These are phyloP conservation scores for human DNA, from an alignment of 2,113 vertebrate genomes.

Conservation along the genomic window GRCh38 chr3:30544501-30545000, in stretches of 20 bases:
- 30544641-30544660: neutral
- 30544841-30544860: neutral
- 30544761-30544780: neutral
- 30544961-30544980: neutral
- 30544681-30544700: neutral
- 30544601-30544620: neutral
- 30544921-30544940: neutral
- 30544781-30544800: neutral
- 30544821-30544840: neutral
- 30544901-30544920: neutral
- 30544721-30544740: neutral
- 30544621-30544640: neutral
- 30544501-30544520: conserved; percentile 62
- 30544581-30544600: neutral
- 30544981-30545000: neutral
- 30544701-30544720: neutral
- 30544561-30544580: conserved; percentile 31
- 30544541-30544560: neutral
- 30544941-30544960: neutral
- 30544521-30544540: neutral
- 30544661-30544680: neutral
- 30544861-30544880: neutral
- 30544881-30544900: conserved; percentile 26
- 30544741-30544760: neutral
- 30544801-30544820: neutral